These are phyloP conservation scores for Drosophila acutilabella DNA, from an alignment of 2,888 invertebrate genomes.

Conservation along the genomic window DNA sequence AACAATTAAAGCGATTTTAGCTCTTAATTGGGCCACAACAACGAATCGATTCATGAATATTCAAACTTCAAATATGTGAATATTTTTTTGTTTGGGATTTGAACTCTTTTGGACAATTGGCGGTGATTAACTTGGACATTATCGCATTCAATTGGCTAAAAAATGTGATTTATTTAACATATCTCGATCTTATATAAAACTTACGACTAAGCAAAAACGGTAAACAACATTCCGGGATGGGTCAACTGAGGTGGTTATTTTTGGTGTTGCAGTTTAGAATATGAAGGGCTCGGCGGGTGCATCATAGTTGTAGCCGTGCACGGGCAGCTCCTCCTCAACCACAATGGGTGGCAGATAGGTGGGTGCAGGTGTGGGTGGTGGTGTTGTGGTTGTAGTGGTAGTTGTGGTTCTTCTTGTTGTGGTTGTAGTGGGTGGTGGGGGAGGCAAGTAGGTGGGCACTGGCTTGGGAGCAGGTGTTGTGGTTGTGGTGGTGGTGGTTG, in stretches of 20 bases:
- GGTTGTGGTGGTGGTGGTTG: constrained; percentile 38
- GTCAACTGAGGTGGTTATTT: constrained; percentile 21
- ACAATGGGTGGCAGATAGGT: constrained; percentile 68
- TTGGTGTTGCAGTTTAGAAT: constrained; percentile 47
- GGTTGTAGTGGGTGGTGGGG: constrained; percentile 53
- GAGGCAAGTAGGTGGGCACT: constrained; percentile 60
- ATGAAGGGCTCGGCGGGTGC: constrained; percentile 61
- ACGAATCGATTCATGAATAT: constrained; percentile 67
- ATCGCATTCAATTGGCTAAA: constrained; percentile 57
- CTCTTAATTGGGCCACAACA: constrained; percentile 52
- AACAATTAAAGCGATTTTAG: constrained; percentile 59
- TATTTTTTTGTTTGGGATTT: constrained; percentile 27
- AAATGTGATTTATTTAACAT: constrained; percentile 66
- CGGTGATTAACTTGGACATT: constrained; percentile 57
- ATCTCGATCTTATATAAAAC: constrained; percentile 57
- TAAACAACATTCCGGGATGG: constrained; percentile 57
- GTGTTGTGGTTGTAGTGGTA: constrained; percentile 61
- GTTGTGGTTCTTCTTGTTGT: constrained; percentile 43
- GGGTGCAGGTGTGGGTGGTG: constrained; percentile 68
- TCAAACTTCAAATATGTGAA: constrained; percentile 48
- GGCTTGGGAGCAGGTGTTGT: constrained; percentile 59
- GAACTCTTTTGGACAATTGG: constrained; percentile 56
- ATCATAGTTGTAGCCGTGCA: constrained; percentile 69
- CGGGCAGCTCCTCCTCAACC: constrained; percentile 48
- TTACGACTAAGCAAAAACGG: constrained; percentile 52